Conservation (phyloP, 2,888 invertebrate genomes). For the Bibio marci region DNA sequence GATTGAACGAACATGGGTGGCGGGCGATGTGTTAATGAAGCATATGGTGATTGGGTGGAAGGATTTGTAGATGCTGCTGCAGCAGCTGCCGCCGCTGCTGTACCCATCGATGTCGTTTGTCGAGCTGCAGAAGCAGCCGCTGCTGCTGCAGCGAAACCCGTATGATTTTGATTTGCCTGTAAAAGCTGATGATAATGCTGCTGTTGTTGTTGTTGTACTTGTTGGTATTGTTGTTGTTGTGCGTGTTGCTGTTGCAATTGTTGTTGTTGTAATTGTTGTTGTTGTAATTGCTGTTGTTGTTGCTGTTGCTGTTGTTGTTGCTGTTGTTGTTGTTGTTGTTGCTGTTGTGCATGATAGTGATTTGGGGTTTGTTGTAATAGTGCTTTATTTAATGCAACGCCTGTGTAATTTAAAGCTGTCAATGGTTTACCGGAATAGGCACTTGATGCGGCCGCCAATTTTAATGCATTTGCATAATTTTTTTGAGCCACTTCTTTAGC, state of each 20-base stretch:
- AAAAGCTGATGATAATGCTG: conserved; percentile 9
- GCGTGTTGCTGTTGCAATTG: conserved; percentile 21
- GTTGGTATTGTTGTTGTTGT: conserved; percentile 4
- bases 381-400: conserved; percentile 47
- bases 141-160: conserved; percentile 33
- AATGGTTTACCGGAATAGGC: conserved; percentile 31
- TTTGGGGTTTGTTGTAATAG: conserved; percentile 14
- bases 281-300: conserved; percentile 17
- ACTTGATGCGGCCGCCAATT: conserved; percentile 34
- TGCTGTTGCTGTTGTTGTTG: conserved; percentile 10
- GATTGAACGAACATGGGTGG: conserved; percentile 2
- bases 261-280: conserved; percentile 16
- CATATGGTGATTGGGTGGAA: background rate
- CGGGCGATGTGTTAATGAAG: background rate
- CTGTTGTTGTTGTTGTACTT: too few relatives aligned
- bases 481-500: conserved; percentile 73
- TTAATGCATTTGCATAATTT: conserved; percentile 61
- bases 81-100: background rate
- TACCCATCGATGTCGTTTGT: conserved; percentile 24
- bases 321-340: conserved; percentile 18
- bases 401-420: conserved; percentile 48
- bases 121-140: conserved; percentile 32
- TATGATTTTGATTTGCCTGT: conserved; percentile 16
- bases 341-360: too few relatives aligned
- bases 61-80: background rate